A percentile compares a stretch with the other conserved stretches of the same genome.
Evolutionary conservation across 1,140 invertebrate species (phyloP).

Genomic region (Coenobita brevimanus): DNA sequence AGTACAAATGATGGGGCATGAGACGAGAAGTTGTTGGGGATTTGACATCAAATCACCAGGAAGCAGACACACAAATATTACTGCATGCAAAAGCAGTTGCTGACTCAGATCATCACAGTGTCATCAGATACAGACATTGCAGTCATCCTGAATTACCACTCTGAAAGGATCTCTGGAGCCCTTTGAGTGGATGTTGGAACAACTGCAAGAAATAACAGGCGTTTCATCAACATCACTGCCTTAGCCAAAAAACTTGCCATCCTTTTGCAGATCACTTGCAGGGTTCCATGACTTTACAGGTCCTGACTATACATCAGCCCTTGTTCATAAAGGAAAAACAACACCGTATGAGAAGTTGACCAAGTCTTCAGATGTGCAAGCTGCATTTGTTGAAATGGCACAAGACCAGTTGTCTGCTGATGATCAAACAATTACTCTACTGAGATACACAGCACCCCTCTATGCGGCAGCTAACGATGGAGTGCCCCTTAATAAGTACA

Average conservation of each 20-base stretch:
- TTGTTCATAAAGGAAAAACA: neutral
- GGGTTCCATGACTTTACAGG: constrained; percentile 11
- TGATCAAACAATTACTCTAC: neutral
- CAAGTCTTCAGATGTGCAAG: neutral
- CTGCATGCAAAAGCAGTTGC: neutral
- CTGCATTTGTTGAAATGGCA: neutral
- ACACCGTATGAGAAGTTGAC: neutral
- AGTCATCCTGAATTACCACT: neutral
- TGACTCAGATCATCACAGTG: neutral
- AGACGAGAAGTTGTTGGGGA: neutral
- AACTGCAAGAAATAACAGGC: neutral
- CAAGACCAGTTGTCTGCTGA: neutral
- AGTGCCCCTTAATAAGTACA: neutral
- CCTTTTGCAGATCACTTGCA: neutral
- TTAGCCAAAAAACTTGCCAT: neutral
- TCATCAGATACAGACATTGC: constrained; percentile 8
- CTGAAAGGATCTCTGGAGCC: neutral
- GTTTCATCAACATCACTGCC: neutral
- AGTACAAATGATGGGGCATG: neutral
- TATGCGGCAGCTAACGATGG: neutral
- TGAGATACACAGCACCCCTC: neutral
- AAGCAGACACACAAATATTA: neutral
- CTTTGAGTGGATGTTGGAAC: neutral
- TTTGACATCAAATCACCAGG: neutral
- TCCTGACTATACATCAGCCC: neutral